These are phyloP conservation scores for Channa maculata DNA, from an alignment of 2,113 vertebrate genomes.

Conservation along the genomic window DNA sequence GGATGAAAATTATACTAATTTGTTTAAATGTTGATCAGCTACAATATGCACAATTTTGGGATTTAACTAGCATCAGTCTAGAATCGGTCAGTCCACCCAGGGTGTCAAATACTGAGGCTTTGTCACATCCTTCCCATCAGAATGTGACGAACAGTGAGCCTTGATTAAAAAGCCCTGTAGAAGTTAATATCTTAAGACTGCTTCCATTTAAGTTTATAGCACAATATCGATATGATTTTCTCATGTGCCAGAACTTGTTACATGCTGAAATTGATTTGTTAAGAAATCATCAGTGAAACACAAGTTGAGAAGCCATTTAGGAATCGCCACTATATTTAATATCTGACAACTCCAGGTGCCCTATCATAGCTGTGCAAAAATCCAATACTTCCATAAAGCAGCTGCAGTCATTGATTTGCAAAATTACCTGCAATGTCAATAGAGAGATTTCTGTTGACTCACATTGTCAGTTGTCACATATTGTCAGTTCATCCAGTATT, in stretches of 20 bases:
- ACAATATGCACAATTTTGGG: too few species aligned
- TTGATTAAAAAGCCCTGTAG: too few species aligned
- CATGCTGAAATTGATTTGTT: background rate
- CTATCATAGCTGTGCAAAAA: constrained; percentile 28
- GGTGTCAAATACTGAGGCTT: too few species aligned
- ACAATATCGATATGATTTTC: background rate
- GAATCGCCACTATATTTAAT: constrained; percentile 15
- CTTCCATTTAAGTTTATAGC: background rate
- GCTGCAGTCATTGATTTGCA: constrained; percentile 29
- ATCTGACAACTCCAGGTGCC: constrained; percentile 5
- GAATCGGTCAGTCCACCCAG: too few species aligned
- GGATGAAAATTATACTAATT: background rate
- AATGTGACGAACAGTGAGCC: too few species aligned
- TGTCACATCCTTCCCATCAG: too few species aligned
- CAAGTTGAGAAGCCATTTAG: too few species aligned
- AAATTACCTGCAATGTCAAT: constrained; percentile 4
- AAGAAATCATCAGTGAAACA: background rate
- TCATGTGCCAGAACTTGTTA: background rate
- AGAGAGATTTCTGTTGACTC: constrained; percentile 27
- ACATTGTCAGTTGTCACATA: background rate
- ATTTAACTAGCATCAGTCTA: too few species aligned
- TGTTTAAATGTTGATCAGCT: too few species aligned
- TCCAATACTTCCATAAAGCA: constrained; percentile 22
- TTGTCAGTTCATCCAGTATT: background rate
- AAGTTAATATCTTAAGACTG: background rate